Evolutionary conservation across 2,113 vertebrate genomes (phyloP).

Genomic region (Halichoerus grypus): DNA sequence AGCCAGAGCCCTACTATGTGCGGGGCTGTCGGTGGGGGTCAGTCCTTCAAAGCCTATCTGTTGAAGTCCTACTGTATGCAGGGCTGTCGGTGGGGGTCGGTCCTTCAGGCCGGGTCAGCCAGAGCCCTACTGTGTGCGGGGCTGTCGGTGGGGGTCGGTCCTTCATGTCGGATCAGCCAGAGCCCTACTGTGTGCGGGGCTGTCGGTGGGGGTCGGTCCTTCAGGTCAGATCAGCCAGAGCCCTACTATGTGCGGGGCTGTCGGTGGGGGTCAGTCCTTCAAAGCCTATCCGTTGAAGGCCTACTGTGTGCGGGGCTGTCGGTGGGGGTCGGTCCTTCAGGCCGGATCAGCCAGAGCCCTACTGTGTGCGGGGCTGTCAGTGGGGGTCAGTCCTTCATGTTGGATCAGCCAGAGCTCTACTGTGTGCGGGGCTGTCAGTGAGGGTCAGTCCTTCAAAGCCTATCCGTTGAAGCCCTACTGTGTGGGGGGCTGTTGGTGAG

Average conservation of each 20-base stretch:
- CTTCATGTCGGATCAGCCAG: neutral
- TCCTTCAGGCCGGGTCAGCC: neutral
- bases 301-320: neutral
- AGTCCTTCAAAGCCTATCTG: no score
- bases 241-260: neutral
- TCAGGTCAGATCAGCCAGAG: neutral
- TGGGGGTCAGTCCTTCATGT: rapidly evolving
- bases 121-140: neutral
- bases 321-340: neutral
- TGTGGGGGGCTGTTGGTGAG: no score
- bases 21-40: neutral
- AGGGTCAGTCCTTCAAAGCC: no score
- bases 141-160: rapidly evolving
- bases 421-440: no score
- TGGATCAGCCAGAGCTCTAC: no score
- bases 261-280: rapidly evolving
- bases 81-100: rapidly evolving
- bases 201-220: rapidly evolving
- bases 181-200: neutral
- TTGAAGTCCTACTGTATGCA: neutral
- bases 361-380: rapidly evolving
- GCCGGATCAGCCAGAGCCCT: neutral
- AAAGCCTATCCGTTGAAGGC: neutral
- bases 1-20: neutral
- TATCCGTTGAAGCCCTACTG: neutral